These are phyloP conservation scores for Calcarius lapponicus DNA, from an alignment of 2,797 vertebrate species.

Conservation along the genomic window DNA sequence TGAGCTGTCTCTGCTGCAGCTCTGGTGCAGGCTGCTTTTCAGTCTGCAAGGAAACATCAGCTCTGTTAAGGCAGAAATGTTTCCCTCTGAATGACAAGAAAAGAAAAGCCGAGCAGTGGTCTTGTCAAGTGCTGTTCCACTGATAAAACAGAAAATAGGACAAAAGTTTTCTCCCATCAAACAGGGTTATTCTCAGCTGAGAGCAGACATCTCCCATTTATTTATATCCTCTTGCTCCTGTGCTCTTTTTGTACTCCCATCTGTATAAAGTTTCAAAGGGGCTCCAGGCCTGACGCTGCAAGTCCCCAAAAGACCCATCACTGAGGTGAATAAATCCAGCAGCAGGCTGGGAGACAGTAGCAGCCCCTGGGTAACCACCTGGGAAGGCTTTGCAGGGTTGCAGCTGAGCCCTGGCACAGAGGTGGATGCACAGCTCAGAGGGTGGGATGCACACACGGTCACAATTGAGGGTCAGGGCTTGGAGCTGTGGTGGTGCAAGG, in stretches of 20 bases:
- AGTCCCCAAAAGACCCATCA: background rate
- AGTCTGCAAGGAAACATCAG: conserved; percentile 17
- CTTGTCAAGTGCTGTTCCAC: background rate
- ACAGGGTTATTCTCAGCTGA: background rate
- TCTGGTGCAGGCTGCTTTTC: background rate
- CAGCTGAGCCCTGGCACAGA: background rate
- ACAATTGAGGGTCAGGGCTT: rapidly evolving
- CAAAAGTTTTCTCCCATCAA: conserved; percentile 20
- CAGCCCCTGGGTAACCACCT: background rate
- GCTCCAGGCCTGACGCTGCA: background rate
- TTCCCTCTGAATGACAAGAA: background rate
- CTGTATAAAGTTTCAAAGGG: background rate
- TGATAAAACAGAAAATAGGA: conserved; percentile 34
- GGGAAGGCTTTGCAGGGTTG: background rate
- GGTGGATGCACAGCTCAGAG: rapidly evolving
- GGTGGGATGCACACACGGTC: rapidly evolving
- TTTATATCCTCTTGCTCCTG: background rate
- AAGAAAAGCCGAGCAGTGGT: background rate
- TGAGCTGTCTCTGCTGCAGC: conserved; percentile 21
- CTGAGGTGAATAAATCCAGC: background rate
- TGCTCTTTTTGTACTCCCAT: background rate
- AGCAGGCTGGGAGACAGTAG: background rate
- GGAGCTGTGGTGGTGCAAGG: background rate
- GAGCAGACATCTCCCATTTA: background rate
- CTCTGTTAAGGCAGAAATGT: background rate